Evolutionary conservation across 2,888 invertebrate genomes (phyloP), one percentile per base, ranked within the genome.

Genomic region (Temnothorax unifasciatus): DNA sequence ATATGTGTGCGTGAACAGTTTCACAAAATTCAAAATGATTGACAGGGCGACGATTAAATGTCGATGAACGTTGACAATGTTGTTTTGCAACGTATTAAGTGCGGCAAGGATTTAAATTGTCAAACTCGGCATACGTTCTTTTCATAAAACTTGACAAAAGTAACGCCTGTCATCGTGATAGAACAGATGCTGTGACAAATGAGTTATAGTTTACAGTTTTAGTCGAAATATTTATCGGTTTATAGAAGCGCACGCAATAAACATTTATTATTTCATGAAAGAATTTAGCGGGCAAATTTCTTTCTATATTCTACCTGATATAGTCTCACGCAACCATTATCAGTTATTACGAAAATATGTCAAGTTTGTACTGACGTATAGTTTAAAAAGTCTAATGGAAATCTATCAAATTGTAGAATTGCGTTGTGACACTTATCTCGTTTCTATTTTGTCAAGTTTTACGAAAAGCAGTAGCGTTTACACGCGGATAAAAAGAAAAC

Each of bases 31-130:
- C 38, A 18, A 8, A 38, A 13, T 59, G 57, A 79, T 47, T 38
- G 79, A 71, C 54, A 34, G n/a, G 29, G 13, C n/a, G 44, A 11
- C 44, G 77, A 79, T 79, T 69, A 79, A 79, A 79, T 69, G 29
- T 69, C 69, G 44, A 44, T 57, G 15, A 57, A 64, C 54, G 38
- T 11, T 75, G 25, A 64, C 64, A 52, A 29, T 29, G 59, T 50
- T 63, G 47, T 63, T 61, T 15, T 21, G 34, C 15, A 15, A 63
- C 21, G 29, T 29, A 50, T 34, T 25, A 74, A 74, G 29, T 44
- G 29, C n/a, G 59, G 18, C 44, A 21, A 21, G 4, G 13, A 44
- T 79, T 69, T 47, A n/a, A 77, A 41, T 13, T 68, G 38, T 76
- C 41, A 25, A 41, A 61, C 25, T 41, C 18, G 34, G 9, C 4